Conservation (phyloP, 2,113 vertebrate species). For the Mirounga angustirostris region DNA sequence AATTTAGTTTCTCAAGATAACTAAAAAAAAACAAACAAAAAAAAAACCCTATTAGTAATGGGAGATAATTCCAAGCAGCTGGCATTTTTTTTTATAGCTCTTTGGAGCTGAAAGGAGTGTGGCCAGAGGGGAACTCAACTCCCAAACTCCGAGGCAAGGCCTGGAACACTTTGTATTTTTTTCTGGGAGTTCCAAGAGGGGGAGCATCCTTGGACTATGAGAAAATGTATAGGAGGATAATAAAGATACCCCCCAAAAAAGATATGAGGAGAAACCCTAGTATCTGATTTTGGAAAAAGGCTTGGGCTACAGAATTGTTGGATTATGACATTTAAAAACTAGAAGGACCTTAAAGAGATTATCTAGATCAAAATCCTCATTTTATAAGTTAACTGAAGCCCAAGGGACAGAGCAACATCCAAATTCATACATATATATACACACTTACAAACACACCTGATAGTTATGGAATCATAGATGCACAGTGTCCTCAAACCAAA, state of each 20-base stretch:
- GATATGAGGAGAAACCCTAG: neutral
- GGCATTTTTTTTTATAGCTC: conserved; percentile 56
- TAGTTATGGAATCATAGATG: neutral
- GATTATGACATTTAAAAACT: neutral
- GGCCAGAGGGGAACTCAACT: neutral
- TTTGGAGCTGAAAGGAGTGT: conserved; percentile 40
- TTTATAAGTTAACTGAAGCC: conserved; percentile 20
- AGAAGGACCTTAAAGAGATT: neutral
- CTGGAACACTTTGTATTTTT: conserved; percentile 32
- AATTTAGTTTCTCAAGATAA: conserved; percentile 66
- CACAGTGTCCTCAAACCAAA: neutral
- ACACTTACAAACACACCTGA: neutral
- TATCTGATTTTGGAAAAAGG: conserved; percentile 1
- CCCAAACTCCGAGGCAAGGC: neutral
- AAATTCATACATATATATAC: neutral
- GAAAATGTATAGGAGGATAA: neutral
- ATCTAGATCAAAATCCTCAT: neutral
- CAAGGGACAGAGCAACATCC: neutral
- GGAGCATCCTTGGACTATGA: neutral
- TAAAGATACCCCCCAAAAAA: neutral
- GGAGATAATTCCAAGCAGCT: conserved; percentile 31
- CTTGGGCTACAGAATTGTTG: neutral
- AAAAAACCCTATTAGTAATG: conserved; percentile 26
- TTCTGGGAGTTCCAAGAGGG: neutral
- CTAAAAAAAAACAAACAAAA: neutral